phyloP scores from a whole-genome alignment of 2,113 vertebrate genomes.

The Anseranas semipalmata region DNA sequence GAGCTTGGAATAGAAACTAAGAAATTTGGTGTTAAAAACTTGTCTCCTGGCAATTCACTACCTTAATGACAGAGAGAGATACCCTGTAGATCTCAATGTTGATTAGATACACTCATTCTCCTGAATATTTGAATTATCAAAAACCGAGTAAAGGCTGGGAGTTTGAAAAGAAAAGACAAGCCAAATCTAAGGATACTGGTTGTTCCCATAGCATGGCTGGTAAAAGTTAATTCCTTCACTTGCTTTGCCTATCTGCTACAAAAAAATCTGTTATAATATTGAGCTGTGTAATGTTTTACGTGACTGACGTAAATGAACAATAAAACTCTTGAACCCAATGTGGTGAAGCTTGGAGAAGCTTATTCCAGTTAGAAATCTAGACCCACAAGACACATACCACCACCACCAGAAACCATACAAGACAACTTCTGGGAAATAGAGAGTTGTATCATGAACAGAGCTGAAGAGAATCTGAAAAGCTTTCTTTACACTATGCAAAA shows the following conservation, averaged over 20 bases:
- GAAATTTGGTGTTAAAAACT: background rate
- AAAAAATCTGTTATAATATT: background rate
- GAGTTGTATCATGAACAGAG: background rate
- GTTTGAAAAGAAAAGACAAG: background rate
- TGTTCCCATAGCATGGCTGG: background rate
- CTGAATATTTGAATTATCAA: background rate
- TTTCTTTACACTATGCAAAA: background rate
- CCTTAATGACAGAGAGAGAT: background rate
- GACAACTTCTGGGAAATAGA: background rate
- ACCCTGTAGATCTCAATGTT: background rate
- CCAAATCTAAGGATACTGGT: background rate
- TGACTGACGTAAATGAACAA: background rate
- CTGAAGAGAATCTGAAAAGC: background rate
- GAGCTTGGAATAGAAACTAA: background rate
- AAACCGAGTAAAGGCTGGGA: background rate
- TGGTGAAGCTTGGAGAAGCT: background rate
- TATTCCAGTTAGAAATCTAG: background rate
- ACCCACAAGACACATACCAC: fast-evolving
- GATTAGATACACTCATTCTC: background rate
- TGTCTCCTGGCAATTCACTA: background rate
- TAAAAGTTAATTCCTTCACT: background rate
- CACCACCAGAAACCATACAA: background rate
- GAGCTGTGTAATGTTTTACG: background rate
- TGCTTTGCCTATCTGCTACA: background rate
- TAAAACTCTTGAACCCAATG: background rate